These are phyloP conservation scores for Oreochromis spilurus DNA, from an alignment of 2,113 vertebrate genomes.

Conservation along the genomic window DNA sequence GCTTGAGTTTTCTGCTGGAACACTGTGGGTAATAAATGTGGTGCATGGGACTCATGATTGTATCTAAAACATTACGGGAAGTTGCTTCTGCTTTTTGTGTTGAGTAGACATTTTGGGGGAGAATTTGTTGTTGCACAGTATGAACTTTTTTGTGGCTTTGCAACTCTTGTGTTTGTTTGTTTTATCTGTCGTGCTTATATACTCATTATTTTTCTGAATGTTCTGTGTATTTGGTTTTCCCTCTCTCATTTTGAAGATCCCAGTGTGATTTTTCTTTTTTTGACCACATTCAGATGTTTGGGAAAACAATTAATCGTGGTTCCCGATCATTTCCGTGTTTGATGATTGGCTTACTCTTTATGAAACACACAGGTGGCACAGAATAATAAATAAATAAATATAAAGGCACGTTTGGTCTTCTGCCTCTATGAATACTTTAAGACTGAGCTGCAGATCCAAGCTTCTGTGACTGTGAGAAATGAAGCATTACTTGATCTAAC, in stretches of 20 bases:
- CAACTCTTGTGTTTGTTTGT: not conserved
- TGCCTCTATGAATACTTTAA: constrained; percentile 26
- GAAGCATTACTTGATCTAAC: not conserved
- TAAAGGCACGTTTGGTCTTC: not conserved
- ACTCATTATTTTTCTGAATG: not conserved
- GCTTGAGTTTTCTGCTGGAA: not conserved
- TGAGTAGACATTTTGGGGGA: constrained; percentile 11
- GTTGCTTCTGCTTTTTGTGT: constrained; percentile 14
- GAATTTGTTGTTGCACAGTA: not conserved
- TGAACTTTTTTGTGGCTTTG: not conserved
- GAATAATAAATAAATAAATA: not conserved
- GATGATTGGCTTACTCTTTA: not conserved
- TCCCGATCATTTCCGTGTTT: not conserved
- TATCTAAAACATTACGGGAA: constrained; percentile 4
- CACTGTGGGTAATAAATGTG: constrained; percentile 1
- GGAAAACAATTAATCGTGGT: not conserved
- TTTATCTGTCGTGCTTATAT: not conserved
- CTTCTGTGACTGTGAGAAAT: constrained; percentile 14
- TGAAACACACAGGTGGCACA: not conserved
- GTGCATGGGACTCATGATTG: not conserved
- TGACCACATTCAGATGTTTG: not conserved
- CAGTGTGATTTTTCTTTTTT: not conserved
- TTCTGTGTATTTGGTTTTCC: not conserved
- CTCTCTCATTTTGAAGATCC: not conserved
- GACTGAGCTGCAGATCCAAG: not conserved